Conservation (phyloP, 2,797 vertebrate genomes). For the Danio choprae region DNA sequence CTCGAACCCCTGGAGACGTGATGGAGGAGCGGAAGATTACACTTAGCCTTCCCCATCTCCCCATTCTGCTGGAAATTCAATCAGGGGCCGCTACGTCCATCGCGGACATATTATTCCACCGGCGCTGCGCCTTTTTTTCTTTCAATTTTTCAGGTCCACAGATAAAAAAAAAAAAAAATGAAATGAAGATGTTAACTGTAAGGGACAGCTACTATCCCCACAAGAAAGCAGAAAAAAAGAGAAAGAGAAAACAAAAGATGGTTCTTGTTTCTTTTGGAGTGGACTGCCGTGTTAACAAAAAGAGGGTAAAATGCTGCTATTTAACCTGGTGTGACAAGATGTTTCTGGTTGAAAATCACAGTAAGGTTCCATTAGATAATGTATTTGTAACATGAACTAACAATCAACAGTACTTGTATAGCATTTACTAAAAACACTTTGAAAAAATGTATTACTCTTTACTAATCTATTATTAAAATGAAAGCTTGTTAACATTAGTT, state of each 20-base stretch:
- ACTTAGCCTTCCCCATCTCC: constrained; percentile 30
- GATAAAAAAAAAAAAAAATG: constrained; percentile 28
- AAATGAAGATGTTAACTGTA: constrained; percentile 48
- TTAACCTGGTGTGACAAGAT: background rate
- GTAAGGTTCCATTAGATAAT: no score
- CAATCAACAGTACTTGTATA: no score
- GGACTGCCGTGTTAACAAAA: background rate
- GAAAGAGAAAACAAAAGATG: constrained; percentile 14
- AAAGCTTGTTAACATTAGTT: no score
- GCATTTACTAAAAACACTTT: no score
- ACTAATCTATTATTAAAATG: no score
- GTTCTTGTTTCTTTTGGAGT: background rate
- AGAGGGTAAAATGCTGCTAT: background rate
- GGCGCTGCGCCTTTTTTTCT: constrained; percentile 11
- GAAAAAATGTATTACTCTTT: no score
- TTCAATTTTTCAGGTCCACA: background rate
- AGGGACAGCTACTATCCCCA: constrained; percentile 36
- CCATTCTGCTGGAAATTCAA: constrained; percentile 45
- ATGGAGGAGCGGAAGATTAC: constrained; percentile 42
- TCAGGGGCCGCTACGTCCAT: constrained; percentile 26
- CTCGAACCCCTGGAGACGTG: constrained; percentile 23
- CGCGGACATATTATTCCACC: constrained; percentile 41
- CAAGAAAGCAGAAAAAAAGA: constrained; percentile 21
- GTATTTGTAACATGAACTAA: no score
- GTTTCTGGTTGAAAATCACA: background rate